Evolutionary conservation across 2,797 vertebrate species (phyloP).

Genomic region (Hippoglossus hippoglossus): DNA sequence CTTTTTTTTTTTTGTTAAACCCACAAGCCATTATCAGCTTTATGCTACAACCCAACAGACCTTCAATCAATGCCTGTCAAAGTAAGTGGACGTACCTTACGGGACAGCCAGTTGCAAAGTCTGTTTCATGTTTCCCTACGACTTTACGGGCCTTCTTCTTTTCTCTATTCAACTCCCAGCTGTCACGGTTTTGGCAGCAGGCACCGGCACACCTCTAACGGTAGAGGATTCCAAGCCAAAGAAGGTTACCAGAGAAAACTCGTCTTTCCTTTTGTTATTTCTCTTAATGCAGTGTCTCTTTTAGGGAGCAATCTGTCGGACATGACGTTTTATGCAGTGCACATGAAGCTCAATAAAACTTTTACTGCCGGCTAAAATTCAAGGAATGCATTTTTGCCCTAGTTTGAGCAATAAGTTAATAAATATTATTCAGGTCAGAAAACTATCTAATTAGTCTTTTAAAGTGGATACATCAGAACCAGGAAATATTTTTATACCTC

Average conservation of each 20-base stretch:
- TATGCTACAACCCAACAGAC: not conserved
- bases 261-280: constrained; percentile 11
- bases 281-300: not conserved
- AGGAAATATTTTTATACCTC: too few species aligned
- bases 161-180: constrained; percentile 3
- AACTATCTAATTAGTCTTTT: not conserved
- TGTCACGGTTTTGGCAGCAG: constrained; percentile 44
- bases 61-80: not conserved
- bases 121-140: not conserved
- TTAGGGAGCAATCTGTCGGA: constrained; percentile 1
- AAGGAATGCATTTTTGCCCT: not conserved
- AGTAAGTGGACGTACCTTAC: not conserved
- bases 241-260: constrained; percentile 31
- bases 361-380: not conserved
- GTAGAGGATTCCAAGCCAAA: constrained; percentile 36
- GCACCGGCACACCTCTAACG: constrained; percentile 34
- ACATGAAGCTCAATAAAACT: not conserved
- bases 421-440: too few species aligned
- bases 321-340: not conserved
- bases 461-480: not conserved
- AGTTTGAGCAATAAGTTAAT: not conserved
- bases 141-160: not conserved
- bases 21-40: not conserved
- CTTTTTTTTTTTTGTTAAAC: constrained; percentile 1
- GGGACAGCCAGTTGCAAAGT: not conserved